Conservation (phyloP, 2,888 invertebrate species). For the Empis livida region DNA sequence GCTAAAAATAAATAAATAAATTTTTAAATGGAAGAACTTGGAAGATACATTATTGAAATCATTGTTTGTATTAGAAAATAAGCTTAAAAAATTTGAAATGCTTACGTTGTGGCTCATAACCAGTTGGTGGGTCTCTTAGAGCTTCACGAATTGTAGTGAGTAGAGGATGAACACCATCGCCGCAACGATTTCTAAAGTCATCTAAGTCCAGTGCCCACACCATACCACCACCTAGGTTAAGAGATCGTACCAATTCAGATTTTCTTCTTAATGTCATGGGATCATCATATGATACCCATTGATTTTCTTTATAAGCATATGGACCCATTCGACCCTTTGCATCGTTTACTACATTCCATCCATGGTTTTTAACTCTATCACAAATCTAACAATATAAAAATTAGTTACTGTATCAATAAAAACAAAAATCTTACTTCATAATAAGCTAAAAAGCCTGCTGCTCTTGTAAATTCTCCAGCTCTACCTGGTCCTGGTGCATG, state of each 20-base stretch:
- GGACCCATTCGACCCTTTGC: slow-evolving; percentile 70
- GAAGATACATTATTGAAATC: too few relatives aligned
- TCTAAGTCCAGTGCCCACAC: slow-evolving; percentile 84
- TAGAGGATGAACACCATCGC: slow-evolving; percentile 67
- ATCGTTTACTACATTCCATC: slow-evolving; percentile 72
- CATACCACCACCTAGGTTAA: slow-evolving; percentile 78
- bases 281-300: slow-evolving; percentile 89
- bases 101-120: slow-evolving; percentile 24
- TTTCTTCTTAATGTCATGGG: slow-evolving; percentile 64
- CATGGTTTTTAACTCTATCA: slow-evolving; percentile 59
- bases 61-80: too few relatives aligned
- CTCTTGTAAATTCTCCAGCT: slow-evolving; percentile 73
- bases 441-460: slow-evolving; percentile 76
- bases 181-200: slow-evolving; percentile 70
- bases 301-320: slow-evolving; percentile 72
- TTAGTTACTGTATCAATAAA: not conserved
- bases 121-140: slow-evolving; percentile 40
- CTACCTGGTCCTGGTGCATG: slow-evolving; percentile 65
- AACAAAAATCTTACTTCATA: slow-evolving; percentile 51
- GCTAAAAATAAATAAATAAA: not conserved
- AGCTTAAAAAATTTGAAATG: too few relatives aligned
- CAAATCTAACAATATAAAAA: slow-evolving; percentile 48
- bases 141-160: slow-evolving; percentile 63
- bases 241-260: slow-evolving; percentile 60
- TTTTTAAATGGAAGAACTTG: not conserved